phyloP scores from a whole-genome alignment of 2,888 invertebrate genomes.

The Empis stercorea region DNA sequence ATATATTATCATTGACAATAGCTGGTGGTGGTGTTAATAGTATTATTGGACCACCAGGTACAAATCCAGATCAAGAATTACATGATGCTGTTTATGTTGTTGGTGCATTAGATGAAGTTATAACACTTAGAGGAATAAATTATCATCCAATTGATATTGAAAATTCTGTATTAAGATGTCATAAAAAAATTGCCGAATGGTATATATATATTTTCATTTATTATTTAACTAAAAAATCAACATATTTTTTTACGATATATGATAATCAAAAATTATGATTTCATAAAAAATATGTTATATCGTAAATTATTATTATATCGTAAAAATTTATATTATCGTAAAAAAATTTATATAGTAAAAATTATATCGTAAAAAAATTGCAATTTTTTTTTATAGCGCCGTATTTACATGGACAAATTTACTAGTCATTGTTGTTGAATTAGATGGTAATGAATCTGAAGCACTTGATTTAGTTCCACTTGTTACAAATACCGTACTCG shows the following conservation, averaged over 20 bases:
- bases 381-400: conserved; percentile 62
- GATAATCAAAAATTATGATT: too few species aligned
- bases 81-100: conserved; percentile 99
- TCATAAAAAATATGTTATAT: too few species aligned
- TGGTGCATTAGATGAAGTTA: conserved; percentile 94
- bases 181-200: conserved; percentile 99
- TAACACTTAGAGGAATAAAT: conserved; percentile 94
- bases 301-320: too few species aligned
- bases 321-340: too few species aligned
- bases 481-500: conserved; percentile 89
- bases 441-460: conserved; percentile 96
- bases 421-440: conserved; percentile 93
- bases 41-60: conserved; percentile 15
- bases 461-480: conserved; percentile 97
- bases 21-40: conserved; percentile 16
- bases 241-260: too few species aligned
- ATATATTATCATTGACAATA: conserved; percentile 26
- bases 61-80: conserved; percentile 52
- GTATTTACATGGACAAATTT: conserved; percentile 99
- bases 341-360: too few species aligned
- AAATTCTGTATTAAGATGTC: conserved; percentile 91
- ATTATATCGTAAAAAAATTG: too few species aligned
- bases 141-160: conserved; percentile 99
- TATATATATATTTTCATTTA: conserved; percentile 37
- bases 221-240: too few species aligned